These are phyloP conservation scores for Graphium colonna DNA, from an alignment of 2,888 invertebrate genomes.

Conservation along the genomic window DNA sequence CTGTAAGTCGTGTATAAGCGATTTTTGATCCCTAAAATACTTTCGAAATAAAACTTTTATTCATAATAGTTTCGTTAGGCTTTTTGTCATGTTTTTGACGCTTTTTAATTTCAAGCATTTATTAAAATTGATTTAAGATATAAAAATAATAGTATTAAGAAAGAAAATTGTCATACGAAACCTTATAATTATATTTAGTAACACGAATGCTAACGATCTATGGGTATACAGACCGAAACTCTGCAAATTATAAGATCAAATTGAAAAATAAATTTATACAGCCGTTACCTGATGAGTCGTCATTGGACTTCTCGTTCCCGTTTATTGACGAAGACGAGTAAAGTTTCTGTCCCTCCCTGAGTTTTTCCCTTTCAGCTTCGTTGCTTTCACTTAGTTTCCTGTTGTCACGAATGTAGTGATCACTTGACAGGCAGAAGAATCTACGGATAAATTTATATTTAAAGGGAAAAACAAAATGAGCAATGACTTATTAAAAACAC, in stretches of 20 bases:
- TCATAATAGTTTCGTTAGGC: too few relatives aligned
- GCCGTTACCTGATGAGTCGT: conserved; percentile 69
- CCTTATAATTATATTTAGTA: background rate
- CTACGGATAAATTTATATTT: conserved; percentile 35
- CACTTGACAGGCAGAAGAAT: conserved; percentile 67
- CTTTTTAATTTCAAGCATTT: too few relatives aligned
- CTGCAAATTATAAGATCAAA: background rate
- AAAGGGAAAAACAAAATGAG: too few relatives aligned
- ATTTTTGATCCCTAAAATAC: too few relatives aligned
- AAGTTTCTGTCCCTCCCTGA: conserved; percentile 72
- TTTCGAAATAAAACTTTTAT: too few relatives aligned
- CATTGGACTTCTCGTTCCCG: conserved; percentile 76
- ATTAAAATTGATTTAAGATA: too few relatives aligned
- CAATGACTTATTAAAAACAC: too few relatives aligned
- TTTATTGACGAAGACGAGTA: conserved; percentile 77
- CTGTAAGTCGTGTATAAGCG: too few relatives aligned
- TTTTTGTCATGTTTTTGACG: too few relatives aligned
- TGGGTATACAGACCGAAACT: background rate
- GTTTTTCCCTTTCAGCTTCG: conserved; percentile 72
- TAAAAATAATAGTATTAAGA: too few relatives aligned
- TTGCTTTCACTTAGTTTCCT: conserved; percentile 74
- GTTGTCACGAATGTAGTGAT: conserved; percentile 69
- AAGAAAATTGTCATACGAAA: too few relatives aligned
- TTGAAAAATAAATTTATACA: background rate
- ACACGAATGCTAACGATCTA: background rate